Evolutionary conservation across 1,140 invertebrate species (phyloP).

Genomic region (Planococcus citri): DNA sequence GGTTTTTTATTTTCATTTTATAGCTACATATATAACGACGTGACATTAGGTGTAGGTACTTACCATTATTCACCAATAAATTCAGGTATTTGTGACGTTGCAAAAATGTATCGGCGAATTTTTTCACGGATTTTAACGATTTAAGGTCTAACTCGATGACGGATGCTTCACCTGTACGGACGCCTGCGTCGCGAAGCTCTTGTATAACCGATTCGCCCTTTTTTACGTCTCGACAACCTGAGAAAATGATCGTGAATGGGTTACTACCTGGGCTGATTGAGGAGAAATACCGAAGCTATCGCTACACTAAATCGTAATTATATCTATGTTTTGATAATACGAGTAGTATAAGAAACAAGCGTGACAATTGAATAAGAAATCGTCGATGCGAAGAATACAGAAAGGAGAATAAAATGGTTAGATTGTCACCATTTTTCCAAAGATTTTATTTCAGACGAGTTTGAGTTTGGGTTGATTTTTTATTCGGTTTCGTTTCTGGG

Average conservation of each 20-base stretch:
- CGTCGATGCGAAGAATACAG: too few species aligned
- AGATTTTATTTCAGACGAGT: too few species aligned
- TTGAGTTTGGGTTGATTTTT: too few species aligned
- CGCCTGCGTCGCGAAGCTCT: slow-evolving; percentile 39
- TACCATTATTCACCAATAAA: slow-evolving; percentile 72
- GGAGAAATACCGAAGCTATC: not conserved
- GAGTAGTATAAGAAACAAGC: too few species aligned
- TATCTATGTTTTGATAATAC: too few species aligned
- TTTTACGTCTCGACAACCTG: slow-evolving; percentile 52
- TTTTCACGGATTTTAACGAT: slow-evolving; percentile 56
- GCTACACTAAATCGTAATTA: not conserved
- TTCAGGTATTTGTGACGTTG: slow-evolving; percentile 50
- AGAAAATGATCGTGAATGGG: slow-evolving; percentile 26
- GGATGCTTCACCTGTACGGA: slow-evolving; percentile 38
- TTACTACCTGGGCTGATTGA: not conserved
- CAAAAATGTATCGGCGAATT: slow-evolving; percentile 55
- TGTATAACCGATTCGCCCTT: slow-evolving; percentile 43
- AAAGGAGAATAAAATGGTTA: too few species aligned
- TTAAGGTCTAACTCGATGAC: slow-evolving; percentile 46
- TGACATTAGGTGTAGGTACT: too few species aligned
- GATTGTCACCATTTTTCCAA: too few species aligned
- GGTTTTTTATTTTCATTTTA: too few species aligned
- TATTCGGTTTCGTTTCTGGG: too few species aligned
- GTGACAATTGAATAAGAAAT: too few species aligned
- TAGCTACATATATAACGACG: not conserved